Evolutionary conservation across 2,888 invertebrate species (phyloP).

Genomic region (Nemotelus nigrinus): DNA sequence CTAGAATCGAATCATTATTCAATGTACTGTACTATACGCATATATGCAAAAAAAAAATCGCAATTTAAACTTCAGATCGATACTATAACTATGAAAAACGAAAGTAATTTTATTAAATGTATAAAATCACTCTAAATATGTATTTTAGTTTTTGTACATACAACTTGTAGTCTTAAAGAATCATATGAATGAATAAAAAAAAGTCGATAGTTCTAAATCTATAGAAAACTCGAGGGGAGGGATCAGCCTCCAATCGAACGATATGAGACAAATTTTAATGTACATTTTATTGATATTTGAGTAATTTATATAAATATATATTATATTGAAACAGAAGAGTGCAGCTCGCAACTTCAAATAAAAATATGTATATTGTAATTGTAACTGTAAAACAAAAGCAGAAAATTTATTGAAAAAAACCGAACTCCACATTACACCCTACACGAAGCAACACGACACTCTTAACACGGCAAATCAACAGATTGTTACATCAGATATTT

Average conservation of each 20-base stretch:
- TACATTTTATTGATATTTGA: conserved; percentile 17
- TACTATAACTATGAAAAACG: conserved; percentile 24
- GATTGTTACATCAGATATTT: no score
- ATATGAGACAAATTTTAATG: conserved; percentile 9
- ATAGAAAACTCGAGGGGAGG: no score
- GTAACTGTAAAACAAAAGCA: neutral
- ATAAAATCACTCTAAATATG: conserved; percentile 21
- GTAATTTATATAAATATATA: conserved; percentile 20
- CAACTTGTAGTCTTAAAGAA: conserved; percentile 34
- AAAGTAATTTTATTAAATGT: conserved; percentile 44
- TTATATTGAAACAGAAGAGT: neutral
- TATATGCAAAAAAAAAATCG: conserved; percentile 15
- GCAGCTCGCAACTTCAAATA: neutral
- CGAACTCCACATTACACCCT: neutral
- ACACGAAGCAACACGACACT: neutral
- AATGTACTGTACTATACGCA: neutral
- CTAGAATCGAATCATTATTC: conserved; percentile 28
- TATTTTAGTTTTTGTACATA: conserved; percentile 32
- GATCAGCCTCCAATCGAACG: neutral
- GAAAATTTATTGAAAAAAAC: neutral
- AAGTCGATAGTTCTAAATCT: neutral
- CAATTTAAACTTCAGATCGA: conserved; percentile 20
- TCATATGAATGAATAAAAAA: conserved; percentile 31
- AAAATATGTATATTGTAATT: neutral
- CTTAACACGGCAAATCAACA: no score